phyloP scores from a whole-genome alignment of 2,888 invertebrate species.

The Drosophila paucipuncta region DNA sequence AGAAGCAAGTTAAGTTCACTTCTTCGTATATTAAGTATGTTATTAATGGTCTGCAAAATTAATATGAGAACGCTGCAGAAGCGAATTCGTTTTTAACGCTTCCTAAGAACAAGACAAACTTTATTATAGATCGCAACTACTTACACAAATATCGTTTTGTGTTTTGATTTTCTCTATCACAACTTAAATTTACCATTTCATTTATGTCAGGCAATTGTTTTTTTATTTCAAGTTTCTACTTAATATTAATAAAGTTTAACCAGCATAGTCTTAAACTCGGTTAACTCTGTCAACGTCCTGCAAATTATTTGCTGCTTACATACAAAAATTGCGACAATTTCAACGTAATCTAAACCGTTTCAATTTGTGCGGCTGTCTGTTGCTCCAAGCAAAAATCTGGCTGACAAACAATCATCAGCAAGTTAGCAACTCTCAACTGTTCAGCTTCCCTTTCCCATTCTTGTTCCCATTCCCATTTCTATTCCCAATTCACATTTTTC shows the following conservation, averaged over 20 bases:
- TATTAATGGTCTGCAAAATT: too few relatives aligned
- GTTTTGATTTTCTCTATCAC: neutral
- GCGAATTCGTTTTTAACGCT: neutral
- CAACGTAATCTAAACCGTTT: conserved; percentile 70
- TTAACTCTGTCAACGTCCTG: neutral
- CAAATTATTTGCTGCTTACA: conserved; percentile 17
- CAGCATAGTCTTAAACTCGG: neutral
- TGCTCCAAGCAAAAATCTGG: conserved; percentile 60
- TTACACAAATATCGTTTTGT: neutral
- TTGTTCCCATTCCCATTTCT: conserved; percentile 6
- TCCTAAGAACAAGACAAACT: neutral
- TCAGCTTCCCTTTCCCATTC: conserved; percentile 3
- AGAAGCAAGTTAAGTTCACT: neutral
- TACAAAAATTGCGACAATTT: conserved; percentile 44
- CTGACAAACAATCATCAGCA: conserved; percentile 39
- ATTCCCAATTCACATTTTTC: conserved; percentile 10
- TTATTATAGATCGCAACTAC: neutral
- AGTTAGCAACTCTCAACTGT: conserved; percentile 29
- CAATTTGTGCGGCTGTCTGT: conserved; percentile 72
- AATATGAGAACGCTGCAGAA: too few relatives aligned
- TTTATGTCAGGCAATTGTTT: neutral
- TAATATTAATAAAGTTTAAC: neutral
- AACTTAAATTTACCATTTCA: neutral
- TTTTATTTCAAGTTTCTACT: neutral
- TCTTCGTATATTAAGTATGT: neutral